Base-by-base conservation (phyloP, 1,140 invertebrate species). In the Leptopilina clavipes region DNA sequence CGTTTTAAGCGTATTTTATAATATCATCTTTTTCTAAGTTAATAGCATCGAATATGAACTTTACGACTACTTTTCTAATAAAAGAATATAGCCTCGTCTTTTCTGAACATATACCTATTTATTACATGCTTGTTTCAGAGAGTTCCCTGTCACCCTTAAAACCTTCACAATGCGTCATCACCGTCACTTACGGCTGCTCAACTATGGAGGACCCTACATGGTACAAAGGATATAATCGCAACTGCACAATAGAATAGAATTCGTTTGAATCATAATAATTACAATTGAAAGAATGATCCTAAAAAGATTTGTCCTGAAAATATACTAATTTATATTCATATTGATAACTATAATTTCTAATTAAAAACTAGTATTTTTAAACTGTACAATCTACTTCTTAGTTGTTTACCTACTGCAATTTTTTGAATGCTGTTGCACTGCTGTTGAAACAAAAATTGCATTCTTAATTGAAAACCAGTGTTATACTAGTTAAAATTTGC, bases 241-340 rank as follows among this genome's bases (percentile, higher is more conserved):
- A 84, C 84, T 82, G 83, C 79, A 86, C 86, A 86, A 86, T 87
- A 84, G 85, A 87, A 86, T 84, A 84, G 85, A 88, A 85, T 89
- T 89, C 87, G 84, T 89, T 88, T 87, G 86, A 86, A 87, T 89
- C 86, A 83, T 85, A 87, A 89, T 87, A 89, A 89, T 88, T 87
- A 87, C 85, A 86, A 86, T 86, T 86, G 85, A 85, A 82, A 86
- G 80, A 80, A 75, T 65, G 81, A 81, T 65, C 59, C 12, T 22
- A n/a, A n/a, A 65, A 19, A 31, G 59, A 10, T 31, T 65, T n/a
- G 25, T 65, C 25, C 11, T 37, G 59, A 12, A n/a, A 31, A 31
- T 31, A 14, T n/a, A 7, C 22, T 31, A 31, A 12, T 65, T 65
- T n/a, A 17, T 65, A 31, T 22, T 31, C 22, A 17, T 52, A 52